phyloP scores from a whole-genome alignment of 2,797 vertebrate genomes.

The Dendrocincla fuliginosa region DNA sequence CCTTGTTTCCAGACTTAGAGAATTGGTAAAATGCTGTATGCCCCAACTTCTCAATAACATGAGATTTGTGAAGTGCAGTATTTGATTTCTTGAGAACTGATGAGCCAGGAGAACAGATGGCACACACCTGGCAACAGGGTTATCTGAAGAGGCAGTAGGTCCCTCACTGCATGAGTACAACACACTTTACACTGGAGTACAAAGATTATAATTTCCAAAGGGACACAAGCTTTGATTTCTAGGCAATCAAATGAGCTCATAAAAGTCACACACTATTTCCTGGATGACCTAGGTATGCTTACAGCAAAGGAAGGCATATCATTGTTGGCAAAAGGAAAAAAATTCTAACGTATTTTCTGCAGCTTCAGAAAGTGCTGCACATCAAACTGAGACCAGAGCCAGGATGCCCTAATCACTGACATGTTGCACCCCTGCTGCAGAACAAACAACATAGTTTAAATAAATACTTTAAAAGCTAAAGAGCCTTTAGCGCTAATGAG shows the following conservation, averaged over 20 bases:
- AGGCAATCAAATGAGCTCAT: not conserved
- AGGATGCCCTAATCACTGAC: not conserved
- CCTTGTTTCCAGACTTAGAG: not conserved
- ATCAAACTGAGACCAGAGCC: not conserved
- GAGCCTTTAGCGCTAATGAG: not conserved
- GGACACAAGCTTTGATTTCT: not conserved
- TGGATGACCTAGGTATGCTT: not conserved
- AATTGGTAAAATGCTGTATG: not conserved
- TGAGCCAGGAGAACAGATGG: not conserved
- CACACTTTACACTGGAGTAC: not conserved
- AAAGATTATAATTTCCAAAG: not conserved
- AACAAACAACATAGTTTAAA: not conserved
- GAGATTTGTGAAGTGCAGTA: not conserved
- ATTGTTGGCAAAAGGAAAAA: not conserved
- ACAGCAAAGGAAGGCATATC: not conserved
- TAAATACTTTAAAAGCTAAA: not conserved
- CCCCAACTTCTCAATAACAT: not conserved
- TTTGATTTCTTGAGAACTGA: not conserved
- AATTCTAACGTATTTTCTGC: accelerated
- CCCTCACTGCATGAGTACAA: not conserved
- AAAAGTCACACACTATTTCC: not conserved
- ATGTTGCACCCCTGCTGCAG: not conserved
- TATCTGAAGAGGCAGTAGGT: not conserved
- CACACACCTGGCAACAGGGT: not conserved
- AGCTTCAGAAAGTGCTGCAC: not conserved